Percentiles rank a stretch among this genome's conserved stretches.
These are phyloP conservation scores for Phylloscopus trochilus DNA, from an alignment of 2,113 vertebrate genomes.

Conservation along the genomic window DNA sequence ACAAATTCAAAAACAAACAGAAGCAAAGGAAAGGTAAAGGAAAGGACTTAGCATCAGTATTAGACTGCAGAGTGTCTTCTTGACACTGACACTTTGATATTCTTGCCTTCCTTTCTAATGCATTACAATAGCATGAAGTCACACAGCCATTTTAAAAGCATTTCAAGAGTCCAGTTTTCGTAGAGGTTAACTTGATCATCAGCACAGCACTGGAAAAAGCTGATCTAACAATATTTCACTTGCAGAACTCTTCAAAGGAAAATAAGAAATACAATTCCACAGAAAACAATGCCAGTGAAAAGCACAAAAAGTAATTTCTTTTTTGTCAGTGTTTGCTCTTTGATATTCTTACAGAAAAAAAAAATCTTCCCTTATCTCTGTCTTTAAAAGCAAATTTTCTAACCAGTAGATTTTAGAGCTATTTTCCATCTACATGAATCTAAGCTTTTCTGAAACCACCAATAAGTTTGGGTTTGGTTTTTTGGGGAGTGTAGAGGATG, in stretches of 20 bases:
- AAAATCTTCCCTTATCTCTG: neutral
- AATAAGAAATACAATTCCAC: constrained; percentile 17
- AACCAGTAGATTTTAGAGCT: neutral
- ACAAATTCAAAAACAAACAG: constrained; percentile 7
- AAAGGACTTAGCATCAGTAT: constrained; percentile 22
- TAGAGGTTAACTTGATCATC: constrained; percentile 29
- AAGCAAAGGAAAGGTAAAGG: constrained; percentile 28
- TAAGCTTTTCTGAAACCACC: neutral
- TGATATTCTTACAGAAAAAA: neutral
- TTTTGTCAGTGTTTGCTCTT: neutral
- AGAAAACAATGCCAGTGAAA: neutral
- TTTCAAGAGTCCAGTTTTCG: constrained; percentile 36
- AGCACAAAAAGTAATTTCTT: neutral
- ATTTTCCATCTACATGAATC: neutral
- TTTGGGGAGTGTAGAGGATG: too few species aligned
- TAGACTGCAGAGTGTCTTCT: neutral
- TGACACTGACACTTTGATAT: neutral
- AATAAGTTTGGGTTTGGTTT: neutral
- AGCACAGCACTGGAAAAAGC: constrained; percentile 52
- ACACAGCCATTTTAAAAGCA: constrained; percentile 40
- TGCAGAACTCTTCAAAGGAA: constrained; percentile 31
- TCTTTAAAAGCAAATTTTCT: constrained; percentile 5
- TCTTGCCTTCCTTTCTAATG: constrained; percentile 31
- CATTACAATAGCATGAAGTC: constrained; percentile 37
- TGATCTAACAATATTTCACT: neutral